phyloP scores from a whole-genome alignment of 1,140 invertebrate species.

The Drosophila watanabei region DNA sequence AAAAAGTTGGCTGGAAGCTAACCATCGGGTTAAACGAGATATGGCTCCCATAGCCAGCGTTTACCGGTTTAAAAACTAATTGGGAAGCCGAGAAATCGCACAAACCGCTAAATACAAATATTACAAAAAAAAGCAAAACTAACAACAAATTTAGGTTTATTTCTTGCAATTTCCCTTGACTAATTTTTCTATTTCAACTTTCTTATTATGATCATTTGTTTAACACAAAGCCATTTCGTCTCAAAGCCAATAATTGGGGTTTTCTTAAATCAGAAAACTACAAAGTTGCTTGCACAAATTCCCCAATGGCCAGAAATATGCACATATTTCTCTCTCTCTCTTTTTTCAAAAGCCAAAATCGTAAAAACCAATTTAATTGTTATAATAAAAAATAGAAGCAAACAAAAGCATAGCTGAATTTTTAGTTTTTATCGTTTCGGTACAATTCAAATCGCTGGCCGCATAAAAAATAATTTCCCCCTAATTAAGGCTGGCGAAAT shows the following conservation, averaged over 20 bases:
- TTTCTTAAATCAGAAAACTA: conserved; percentile 8
- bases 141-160: conserved; percentile 14
- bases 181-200: background rate
- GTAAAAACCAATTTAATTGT: conserved; percentile 49
- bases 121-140: background rate
- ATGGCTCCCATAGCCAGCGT: conserved; percentile 22
- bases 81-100: conserved; percentile 7
- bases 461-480: conserved; percentile 34
- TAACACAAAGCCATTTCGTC: background rate
- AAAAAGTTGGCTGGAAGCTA: conserved; percentile 25
- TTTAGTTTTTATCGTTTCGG: conserved; percentile 24
- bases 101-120: background rate
- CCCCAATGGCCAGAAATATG: conserved; percentile 2
- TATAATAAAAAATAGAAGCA: conserved; percentile 24
- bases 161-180: background rate
- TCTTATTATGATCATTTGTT: background rate
- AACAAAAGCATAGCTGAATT: conserved; percentile 20
- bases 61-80: conserved; percentile 21
- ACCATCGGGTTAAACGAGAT: conserved; percentile 31
- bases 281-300: too few relatives aligned
- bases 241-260: background rate
- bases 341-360: conserved; percentile 14
- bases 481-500: conserved; percentile 31
- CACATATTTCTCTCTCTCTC: background rate
- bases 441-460: conserved; percentile 11